phyloP scores from a whole-genome alignment of 2,888 invertebrate species.

The Sicus ferrugineus region DNA sequence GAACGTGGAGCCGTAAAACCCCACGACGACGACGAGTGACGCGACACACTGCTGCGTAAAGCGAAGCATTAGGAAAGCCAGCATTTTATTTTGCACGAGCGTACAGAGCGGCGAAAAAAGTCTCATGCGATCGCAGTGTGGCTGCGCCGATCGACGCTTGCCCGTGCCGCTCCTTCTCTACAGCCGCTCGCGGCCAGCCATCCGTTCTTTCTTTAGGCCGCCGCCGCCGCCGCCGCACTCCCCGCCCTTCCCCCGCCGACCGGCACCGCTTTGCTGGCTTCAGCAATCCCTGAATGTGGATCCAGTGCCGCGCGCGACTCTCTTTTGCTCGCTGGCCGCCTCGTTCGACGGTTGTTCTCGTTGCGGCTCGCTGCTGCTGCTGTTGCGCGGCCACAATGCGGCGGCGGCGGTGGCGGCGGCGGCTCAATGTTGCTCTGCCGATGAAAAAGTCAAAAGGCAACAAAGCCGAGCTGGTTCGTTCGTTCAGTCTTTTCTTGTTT shows the following conservation, averaged over 20 bases:
- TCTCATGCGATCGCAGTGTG: not conserved
- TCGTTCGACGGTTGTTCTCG: not conserved
- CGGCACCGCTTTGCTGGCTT: not conserved
- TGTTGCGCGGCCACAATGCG: not conserved
- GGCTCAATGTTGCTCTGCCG: slow-evolving; percentile 3
- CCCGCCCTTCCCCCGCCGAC: not conserved
- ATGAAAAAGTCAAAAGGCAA: slow-evolving; percentile 32
- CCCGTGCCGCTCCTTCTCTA: not conserved
- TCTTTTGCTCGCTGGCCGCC: not conserved
- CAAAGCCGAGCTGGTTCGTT: slow-evolving; percentile 16
- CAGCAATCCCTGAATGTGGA: not conserved
- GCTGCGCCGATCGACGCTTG: not conserved
- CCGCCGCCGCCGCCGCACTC: not conserved
- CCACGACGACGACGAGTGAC: not conserved
- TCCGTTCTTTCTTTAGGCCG: not conserved
- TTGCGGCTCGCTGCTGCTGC: slow-evolving; percentile 24
- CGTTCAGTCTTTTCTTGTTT: not conserved
- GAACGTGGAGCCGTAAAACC: not conserved
- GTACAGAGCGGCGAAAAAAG: not conserved
- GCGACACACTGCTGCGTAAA: not conserved
- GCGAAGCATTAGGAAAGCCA: slow-evolving; percentile 17
- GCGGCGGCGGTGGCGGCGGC: not conserved
- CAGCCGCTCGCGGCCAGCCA: not conserved
- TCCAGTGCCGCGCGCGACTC: not conserved
- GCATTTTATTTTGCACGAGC: not conserved